phyloP scores from a whole-genome alignment of 2,888 invertebrate species.

The Eupithecia pulchellata region DNA sequence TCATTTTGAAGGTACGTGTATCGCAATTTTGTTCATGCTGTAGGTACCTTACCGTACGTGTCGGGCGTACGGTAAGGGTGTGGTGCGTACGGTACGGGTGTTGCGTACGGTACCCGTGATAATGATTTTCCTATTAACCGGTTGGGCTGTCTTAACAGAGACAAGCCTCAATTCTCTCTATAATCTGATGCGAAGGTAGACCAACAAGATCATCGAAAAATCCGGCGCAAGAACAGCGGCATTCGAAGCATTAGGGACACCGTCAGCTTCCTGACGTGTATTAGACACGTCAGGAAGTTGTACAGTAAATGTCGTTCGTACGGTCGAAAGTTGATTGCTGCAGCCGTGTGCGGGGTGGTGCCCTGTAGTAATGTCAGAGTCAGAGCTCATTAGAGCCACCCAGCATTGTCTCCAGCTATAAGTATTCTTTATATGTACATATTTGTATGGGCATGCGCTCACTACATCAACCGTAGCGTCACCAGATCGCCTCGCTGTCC shows the following conservation, averaged over 20 bases:
- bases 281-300: too few relatives aligned
- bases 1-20: conserved; percentile 42
- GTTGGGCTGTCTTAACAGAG: too few relatives aligned
- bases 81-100: not conserved
- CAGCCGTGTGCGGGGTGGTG: not conserved
- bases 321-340: not conserved
- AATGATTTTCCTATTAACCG: too few relatives aligned
- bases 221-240: not conserved
- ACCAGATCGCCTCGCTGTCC: too few relatives aligned
- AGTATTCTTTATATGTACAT: too few relatives aligned
- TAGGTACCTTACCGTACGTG: not conserved
- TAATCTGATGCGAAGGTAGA: not conserved
- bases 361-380: too few relatives aligned
- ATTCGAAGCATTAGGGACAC: not conserved
- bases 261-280: not conserved
- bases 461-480: too few relatives aligned
- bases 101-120: not conserved
- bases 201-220: not conserved
- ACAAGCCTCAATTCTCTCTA: not conserved
- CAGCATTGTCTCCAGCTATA: too few relatives aligned
- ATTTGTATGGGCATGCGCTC: too few relatives aligned
- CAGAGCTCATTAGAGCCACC: too few relatives aligned
- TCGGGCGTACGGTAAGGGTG: not conserved
- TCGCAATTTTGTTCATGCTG: not conserved
- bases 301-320: not conserved